Conservation (phyloP, 2,113 vertebrate species). For the Atherinomorus stipes region DNA sequence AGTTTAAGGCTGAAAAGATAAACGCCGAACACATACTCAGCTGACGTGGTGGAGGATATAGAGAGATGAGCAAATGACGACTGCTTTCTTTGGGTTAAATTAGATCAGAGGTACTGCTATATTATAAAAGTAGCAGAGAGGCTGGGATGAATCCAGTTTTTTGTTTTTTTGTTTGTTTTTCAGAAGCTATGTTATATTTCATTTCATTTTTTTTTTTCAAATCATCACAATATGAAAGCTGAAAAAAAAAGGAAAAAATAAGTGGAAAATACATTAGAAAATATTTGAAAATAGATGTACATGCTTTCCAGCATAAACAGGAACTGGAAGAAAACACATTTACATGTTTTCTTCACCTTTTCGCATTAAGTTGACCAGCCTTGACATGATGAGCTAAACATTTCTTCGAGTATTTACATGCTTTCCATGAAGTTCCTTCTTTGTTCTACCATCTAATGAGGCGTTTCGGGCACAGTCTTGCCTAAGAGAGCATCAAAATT, state of each 20-base stretch:
- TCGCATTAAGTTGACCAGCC: not conserved
- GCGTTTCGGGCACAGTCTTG: conserved; percentile 26
- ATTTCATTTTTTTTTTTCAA: too few species aligned
- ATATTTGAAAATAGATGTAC: not conserved
- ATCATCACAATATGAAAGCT: too few species aligned
- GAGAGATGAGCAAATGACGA: not conserved
- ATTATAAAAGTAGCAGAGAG: conserved; percentile 2
- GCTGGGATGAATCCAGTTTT: conserved; percentile 4
- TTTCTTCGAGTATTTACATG: conserved; percentile 19
- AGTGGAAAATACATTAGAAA: not conserved
- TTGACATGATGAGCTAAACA: conserved; percentile 7
- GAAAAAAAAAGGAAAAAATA: too few species aligned
- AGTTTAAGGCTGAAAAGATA: conserved; percentile 7
- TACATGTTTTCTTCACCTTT: not conserved
- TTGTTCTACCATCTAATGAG: conserved; percentile 43
- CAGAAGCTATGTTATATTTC: too few species aligned
- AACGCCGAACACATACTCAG: conserved; percentile 4
- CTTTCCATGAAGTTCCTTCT: conserved; percentile 8
- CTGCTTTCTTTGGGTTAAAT: conserved; percentile 31
- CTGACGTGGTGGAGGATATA: not conserved
- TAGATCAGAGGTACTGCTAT: too few species aligned
- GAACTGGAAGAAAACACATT: too few species aligned
- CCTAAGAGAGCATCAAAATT: conserved; percentile 31
- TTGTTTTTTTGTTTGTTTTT: too few species aligned
- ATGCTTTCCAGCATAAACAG: too few species aligned